Percentiles rank a stretch among this genome's conserved stretches.
Evolutionary conservation across 2,797 vertebrate species (phyloP).

Genomic region (Phataginus tetradactyla): DNA sequence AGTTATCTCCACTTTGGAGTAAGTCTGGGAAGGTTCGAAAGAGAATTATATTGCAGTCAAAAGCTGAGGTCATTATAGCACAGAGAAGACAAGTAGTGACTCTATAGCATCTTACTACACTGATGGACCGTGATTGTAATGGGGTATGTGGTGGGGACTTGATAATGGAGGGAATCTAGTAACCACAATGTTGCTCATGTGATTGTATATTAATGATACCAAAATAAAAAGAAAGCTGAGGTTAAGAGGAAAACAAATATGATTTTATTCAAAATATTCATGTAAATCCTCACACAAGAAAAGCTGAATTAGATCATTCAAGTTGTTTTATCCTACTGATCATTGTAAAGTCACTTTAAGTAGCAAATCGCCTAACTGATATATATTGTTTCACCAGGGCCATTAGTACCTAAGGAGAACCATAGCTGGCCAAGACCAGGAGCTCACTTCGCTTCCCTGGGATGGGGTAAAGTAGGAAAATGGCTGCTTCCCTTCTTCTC

Average conservation of each 20-base stretch:
- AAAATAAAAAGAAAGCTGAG: background rate
- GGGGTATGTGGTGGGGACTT: too few relatives aligned
- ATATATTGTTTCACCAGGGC: background rate
- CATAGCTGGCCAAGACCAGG: background rate
- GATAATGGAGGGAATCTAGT: too few relatives aligned
- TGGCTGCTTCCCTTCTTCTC: background rate
- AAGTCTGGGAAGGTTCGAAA: background rate
- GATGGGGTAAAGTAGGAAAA: accelerated
- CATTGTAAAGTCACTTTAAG: background rate
- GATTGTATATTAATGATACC: too few relatives aligned
- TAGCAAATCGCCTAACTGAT: background rate
- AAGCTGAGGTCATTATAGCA: background rate
- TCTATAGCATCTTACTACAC: too few relatives aligned
- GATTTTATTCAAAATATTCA: background rate
- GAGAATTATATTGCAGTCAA: background rate
- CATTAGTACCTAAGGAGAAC: background rate
- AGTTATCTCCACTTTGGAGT: background rate
- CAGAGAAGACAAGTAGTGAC: too few relatives aligned
- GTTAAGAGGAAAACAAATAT: background rate
- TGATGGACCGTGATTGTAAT: too few relatives aligned
- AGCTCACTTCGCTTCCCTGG: background rate
- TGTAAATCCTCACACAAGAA: background rate
- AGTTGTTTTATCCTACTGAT: background rate
- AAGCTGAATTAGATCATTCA: background rate
- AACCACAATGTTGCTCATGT: too few relatives aligned